These are phyloP conservation scores for Leucoraja ocellata DNA, from an alignment of 2,797 vertebrate genomes.

Conservation along the genomic window DNA sequence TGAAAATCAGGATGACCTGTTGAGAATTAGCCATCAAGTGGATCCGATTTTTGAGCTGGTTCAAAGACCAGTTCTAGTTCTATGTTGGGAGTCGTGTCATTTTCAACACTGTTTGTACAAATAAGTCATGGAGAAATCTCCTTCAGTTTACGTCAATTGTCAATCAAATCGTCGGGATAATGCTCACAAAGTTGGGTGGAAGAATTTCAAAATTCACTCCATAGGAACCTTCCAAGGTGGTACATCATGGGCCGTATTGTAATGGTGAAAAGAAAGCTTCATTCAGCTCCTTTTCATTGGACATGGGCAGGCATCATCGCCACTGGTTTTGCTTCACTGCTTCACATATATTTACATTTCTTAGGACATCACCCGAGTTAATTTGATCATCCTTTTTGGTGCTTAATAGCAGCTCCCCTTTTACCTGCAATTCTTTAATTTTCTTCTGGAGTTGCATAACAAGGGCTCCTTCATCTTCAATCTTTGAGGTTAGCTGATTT, in stretches of 20 bases:
- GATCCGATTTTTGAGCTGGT: not conserved
- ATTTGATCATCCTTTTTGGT: not conserved
- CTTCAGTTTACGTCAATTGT: not conserved
- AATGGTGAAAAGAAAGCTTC: not conserved
- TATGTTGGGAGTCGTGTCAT: not conserved
- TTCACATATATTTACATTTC: not conserved
- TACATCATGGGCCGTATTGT: too few relatives aligned
- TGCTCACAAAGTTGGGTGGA: not conserved
- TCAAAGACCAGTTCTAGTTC: not conserved
- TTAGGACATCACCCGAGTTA: not conserved
- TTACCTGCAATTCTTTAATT: constrained; percentile 83
- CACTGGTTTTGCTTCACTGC: not conserved
- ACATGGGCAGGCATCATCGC: not conserved
- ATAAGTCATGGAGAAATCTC: not conserved
- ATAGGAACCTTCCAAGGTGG: not conserved
- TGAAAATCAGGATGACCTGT: not conserved
- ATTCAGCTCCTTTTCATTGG: not conserved
- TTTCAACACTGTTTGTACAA: not conserved
- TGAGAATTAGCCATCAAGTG: not conserved
- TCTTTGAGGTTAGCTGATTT: constrained; percentile 68
- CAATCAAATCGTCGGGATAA: not conserved
- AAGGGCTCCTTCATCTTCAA: constrained; percentile 78
- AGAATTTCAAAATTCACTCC: not conserved
- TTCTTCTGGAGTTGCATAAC: constrained; percentile 76
- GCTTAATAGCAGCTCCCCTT: not conserved